Evolutionary conservation across 2,888 invertebrate genomes (phyloP), one percentile per base, ranked within the genome.

Genomic region (Polyommatus iphigenia): DNA sequence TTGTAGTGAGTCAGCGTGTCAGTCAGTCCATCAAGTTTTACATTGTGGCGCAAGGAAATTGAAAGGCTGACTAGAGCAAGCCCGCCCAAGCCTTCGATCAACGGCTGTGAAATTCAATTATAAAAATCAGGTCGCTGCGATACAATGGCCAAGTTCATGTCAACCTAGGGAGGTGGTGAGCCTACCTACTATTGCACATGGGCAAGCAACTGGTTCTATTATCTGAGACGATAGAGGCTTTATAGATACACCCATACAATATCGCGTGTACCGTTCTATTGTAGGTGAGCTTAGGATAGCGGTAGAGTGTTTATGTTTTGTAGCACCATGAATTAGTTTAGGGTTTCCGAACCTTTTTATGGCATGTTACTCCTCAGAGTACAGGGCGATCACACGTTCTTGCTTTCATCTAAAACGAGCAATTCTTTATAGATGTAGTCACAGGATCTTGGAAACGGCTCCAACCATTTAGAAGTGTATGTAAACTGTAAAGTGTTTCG

Each of bases 41-140:
- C 81, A 87, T 86, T 85, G 84, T 85, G 84, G 83, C 85, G 88
- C 88, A 90, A 91, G 90, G 84, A 81, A 87, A 82, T 84, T 88
- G 90, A 88, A 88, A 91, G 89, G 87, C 89, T 86, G 88, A 88
- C 88, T 87, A 82, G 78, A 82, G 87, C 87, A 84, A 85, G 89
- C 88, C 91, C 92, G 91, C 93, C 92, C 93, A 90, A 85, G 86
- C 88, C 89, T 86, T 91, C 90, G 84, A 88, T 91, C 91, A 89
- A 91, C 89, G 90, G 87, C 90, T 86, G 88, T 90, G 89, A 90
- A 92, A 91, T 91, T 89, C 88, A 88, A 92, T 91, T 89, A 89
- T 87, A 89, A 87, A 89, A 89, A 89, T 87, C 83, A 84, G 88
- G 87, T 85, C 87, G 84, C 82, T 85, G 84, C 75, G 84, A 86